These are phyloP conservation scores for Procambarus clarkii DNA, from an alignment of 1,140 invertebrate species.

Conservation along the genomic window DNA sequence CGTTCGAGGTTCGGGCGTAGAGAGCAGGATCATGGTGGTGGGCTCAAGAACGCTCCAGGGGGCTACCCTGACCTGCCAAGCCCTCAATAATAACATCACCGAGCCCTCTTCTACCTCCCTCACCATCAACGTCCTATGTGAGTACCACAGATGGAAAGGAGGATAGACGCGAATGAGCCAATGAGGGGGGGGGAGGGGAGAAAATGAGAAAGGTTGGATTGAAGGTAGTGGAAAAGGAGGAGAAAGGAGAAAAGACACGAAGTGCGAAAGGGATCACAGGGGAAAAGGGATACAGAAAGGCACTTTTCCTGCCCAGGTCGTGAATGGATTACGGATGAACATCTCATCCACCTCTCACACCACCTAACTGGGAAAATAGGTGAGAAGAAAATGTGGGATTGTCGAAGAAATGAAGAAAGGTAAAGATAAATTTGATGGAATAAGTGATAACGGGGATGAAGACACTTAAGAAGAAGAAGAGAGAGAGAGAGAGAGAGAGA, in stretches of 20 bases:
- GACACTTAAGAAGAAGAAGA: neutral
- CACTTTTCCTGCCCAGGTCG: neutral
- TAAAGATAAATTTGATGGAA: no score
- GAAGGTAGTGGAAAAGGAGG: neutral
- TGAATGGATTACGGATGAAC: neutral
- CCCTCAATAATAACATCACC: slow-evolving; percentile 75
- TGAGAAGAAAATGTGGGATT: neutral
- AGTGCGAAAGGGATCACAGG: neutral
- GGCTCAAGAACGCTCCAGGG: slow-evolving; percentile 57
- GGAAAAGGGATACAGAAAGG: neutral
- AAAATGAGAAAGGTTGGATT: neutral
- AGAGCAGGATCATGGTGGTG: slow-evolving; percentile 56
- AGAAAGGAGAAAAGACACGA: neutral
- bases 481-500: neutral
- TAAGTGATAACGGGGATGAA: neutral
- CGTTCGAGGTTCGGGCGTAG: slow-evolving; percentile 44
- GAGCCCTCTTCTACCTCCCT: slow-evolving; percentile 74
- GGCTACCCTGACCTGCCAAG: slow-evolving; percentile 73
- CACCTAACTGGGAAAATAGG: neutral
- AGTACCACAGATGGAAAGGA: slow-evolving; percentile 40
- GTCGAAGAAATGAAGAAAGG: neutral
- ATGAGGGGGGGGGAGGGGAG: neutral
- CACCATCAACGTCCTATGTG: slow-evolving; percentile 73
- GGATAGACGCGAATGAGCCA: neutral
- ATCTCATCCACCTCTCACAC: no score